Conservation (phyloP, 2,888 invertebrate species). For the Morpho achilles region DNA sequence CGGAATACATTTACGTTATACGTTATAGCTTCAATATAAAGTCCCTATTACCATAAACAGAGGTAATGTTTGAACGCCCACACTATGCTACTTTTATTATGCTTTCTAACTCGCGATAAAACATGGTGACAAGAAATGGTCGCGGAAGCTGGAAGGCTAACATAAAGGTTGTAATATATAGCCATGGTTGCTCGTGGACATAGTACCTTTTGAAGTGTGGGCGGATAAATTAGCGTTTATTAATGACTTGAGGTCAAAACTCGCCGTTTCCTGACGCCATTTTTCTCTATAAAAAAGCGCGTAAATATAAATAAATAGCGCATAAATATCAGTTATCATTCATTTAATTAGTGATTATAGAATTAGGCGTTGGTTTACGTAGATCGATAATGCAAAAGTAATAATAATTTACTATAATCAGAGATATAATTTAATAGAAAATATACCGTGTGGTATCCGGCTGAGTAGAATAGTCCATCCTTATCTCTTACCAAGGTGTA, state of each 20-base stretch:
- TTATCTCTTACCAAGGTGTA: too few species aligned
- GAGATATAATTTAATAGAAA: too few species aligned
- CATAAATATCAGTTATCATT: too few species aligned
- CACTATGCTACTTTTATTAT: conserved; percentile 47
- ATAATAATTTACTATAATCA: too few species aligned
- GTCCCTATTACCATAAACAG: conserved; percentile 37
- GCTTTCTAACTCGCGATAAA: conserved; percentile 36
- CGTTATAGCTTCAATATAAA: neutral
- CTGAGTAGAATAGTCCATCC: too few species aligned
- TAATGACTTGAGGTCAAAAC: neutral
- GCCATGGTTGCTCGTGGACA: neutral
- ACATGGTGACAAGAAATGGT: conserved; percentile 16
- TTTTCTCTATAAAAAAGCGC: conserved; percentile 12
- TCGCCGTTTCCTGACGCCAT: neutral
- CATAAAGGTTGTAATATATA: conserved; percentile 18
- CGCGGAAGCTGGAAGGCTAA: conserved; percentile 20
- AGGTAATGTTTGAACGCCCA: conserved; percentile 48
- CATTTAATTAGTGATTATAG: too few species aligned
- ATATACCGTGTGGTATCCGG: too few species aligned
- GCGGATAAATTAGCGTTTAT: neutral
- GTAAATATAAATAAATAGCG: too few species aligned
- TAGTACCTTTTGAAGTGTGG: neutral
- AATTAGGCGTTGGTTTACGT: too few species aligned
- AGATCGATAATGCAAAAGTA: too few species aligned
- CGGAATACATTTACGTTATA: too few species aligned